Evolutionary conservation across 2,113 vertebrate species (phyloP), one percentile per base, ranked within the genome.

Genomic region (Ceuthmochares aereus): DNA sequence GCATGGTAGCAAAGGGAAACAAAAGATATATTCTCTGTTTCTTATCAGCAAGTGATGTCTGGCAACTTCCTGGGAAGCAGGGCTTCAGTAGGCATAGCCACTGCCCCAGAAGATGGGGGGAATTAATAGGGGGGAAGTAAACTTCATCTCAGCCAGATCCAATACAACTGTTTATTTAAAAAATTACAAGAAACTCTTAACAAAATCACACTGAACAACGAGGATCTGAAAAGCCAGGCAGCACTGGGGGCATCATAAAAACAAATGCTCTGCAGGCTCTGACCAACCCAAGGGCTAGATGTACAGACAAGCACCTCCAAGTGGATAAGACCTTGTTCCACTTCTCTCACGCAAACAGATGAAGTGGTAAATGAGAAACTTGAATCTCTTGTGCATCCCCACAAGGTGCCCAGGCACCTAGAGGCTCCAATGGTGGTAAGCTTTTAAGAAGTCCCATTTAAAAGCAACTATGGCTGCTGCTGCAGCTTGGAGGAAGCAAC

Each of bases 161-260:
- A 87, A 72, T 68, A 75, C 23, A 78, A 93, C 8, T 64, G 62
- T 97, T 96, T 97, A 97, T 97, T 97, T 54, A 55, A 92, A 97
- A 97, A 93, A 89, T 23, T 36, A 52, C 87, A 88, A 90, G n/a
- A 89, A 90, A 90, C 52, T 84, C 84, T 93, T 79, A 96, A 96
- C 69, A 95, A 96, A 94, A 79, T 64, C 90, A 91, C 22, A 37
- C 66, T 0, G 1, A 92, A 92, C 73, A 92, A 40, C 15, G 34
- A 96, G 62, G 83, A 92, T 94, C 58, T 91, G 58, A 93, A 95
- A 94, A 95, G 79, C 76, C 92, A 94, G 88, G 80, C 62, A 96
- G 95, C 80, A 92, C 60, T 81, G 67, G 73, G 77, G 93, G 66
- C 83, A 92, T 68, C 49, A 78, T 22, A 40, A 96, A 90, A 45